A percentile compares a stretch with the other conserved stretches of the same genome.
phyloP scores from a whole-genome alignment of 2,113 vertebrate species.

The Zingel zingel region DNA sequence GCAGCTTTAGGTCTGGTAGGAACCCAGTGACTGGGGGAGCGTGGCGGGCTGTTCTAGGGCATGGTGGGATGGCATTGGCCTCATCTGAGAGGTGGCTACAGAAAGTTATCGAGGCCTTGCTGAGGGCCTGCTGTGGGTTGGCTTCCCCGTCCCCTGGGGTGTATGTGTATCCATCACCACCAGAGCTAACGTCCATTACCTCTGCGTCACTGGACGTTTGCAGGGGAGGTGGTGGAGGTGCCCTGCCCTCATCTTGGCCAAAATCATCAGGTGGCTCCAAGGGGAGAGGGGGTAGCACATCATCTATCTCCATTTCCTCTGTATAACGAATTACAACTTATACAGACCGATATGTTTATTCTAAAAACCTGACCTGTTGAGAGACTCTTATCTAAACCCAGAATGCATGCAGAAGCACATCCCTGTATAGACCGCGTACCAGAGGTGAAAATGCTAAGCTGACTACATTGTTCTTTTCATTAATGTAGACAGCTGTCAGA shows the following conservation, averaged over 20 bases:
- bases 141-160: slow-evolving; percentile 91
- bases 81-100: slow-evolving; percentile 88
- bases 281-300: slow-evolving; percentile 92
- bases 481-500: slow-evolving; percentile 99
- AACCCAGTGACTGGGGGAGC: slow-evolving; percentile 94
- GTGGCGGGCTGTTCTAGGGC: slow-evolving; percentile 95
- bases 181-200: slow-evolving; percentile 99
- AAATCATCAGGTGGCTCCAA: slow-evolving; percentile 91
- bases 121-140: slow-evolving; percentile 86
- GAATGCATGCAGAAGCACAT: slow-evolving; percentile 89
- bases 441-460: slow-evolving; percentile 98
- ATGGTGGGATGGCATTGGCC: slow-evolving; percentile 85
- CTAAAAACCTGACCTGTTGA: slow-evolving; percentile 44
- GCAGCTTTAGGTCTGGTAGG: slow-evolving; percentile 95
- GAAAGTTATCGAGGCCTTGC: slow-evolving; percentile 91
- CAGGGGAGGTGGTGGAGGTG: slow-evolving; percentile 99
- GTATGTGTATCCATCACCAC: slow-evolving; percentile 99
- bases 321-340: slow-evolving; percentile 49
- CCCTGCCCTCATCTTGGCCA: slow-evolving; percentile 88
- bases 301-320: slow-evolving; percentile 91
- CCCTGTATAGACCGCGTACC: slow-evolving; percentile 82
- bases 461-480: slow-evolving; percentile 99
- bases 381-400: slow-evolving; percentile 66
- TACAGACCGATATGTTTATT: slow-evolving; percentile 23
- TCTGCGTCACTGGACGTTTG: slow-evolving; percentile 99